These are phyloP conservation scores for Megathymus violae DNA, from an alignment of 1,140 invertebrate species.

Conservation along the genomic window DNA sequence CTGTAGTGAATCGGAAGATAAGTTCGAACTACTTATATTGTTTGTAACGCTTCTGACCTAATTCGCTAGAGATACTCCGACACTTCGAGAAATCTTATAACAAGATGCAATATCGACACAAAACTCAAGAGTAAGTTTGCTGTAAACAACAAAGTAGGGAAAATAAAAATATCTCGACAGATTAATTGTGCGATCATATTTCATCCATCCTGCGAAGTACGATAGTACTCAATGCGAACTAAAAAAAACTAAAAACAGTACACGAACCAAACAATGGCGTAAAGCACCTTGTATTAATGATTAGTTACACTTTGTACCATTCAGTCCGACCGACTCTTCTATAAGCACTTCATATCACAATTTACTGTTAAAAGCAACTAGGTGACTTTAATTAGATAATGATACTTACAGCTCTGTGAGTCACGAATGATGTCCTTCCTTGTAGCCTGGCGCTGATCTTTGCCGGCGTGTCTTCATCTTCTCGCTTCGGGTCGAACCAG, in stretches of 20 bases:
- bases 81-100: slow-evolving; percentile 7
- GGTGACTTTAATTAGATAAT: no score
- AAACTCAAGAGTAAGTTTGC: neutral
- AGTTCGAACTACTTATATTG: slow-evolving; percentile 15
- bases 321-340: no score
- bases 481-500: slow-evolving; percentile 74
- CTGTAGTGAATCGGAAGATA: neutral
- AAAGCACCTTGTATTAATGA: no score
- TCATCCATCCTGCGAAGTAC: no score
- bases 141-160: neutral
- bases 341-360: no score
- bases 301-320: no score
- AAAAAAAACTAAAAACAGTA: no score
- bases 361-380: no score
- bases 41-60: slow-evolving; percentile 12
- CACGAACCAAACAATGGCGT: neutral
- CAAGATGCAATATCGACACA: neutral
- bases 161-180: no score
- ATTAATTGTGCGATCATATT: no score
- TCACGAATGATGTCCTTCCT: slow-evolving; percentile 76
- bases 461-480: slow-evolving; percentile 76
- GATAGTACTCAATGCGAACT: no score
- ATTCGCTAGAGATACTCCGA: slow-evolving; percentile 9
- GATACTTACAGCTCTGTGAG: slow-evolving; percentile 76
- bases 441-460: slow-evolving; percentile 77